Percentiles rank a stretch among this genome's conserved stretches.
Evolutionary conservation across 2,888 invertebrate species (phyloP).

Genomic region (Sinohyriopsis cumingii): DNA sequence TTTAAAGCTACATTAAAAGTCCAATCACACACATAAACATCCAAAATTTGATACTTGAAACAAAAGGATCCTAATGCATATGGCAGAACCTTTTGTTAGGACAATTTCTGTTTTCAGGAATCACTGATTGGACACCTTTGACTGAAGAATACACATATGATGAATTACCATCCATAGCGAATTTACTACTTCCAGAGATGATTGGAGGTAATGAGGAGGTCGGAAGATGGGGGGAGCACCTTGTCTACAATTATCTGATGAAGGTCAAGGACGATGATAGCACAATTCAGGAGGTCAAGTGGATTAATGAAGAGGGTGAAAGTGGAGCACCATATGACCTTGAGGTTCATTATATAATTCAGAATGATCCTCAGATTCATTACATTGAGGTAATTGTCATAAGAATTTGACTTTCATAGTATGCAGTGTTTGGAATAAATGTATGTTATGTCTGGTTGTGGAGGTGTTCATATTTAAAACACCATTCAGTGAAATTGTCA

Average conservation of each 20-base stretch:
- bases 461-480: too few relatives aligned
- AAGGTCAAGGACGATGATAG: conserved; percentile 38
- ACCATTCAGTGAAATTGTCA: too few relatives aligned
- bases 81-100: neutral
- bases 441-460: too few relatives aligned
- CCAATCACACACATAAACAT: too few relatives aligned
- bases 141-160: conserved; percentile 57
- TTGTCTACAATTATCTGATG: conserved; percentile 61
- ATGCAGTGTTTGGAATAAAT: too few relatives aligned
- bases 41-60: too few relatives aligned
- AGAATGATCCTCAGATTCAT: conserved; percentile 23
- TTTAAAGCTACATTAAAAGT: too few relatives aligned
- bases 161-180: conserved; percentile 45
- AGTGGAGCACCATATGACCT: conserved; percentile 65
- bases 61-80: too few relatives aligned
- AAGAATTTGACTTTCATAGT: too few relatives aligned
- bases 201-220: conserved; percentile 37
- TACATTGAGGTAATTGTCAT: conserved; percentile 28
- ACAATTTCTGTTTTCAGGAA: conserved; percentile 35
- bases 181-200: conserved; percentile 31
- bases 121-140: conserved; percentile 53
- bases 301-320: conserved; percentile 58
- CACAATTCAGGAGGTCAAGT: conserved; percentile 47
- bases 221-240: conserved; percentile 64
- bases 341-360: conserved; percentile 44